Base-by-base conservation (phyloP, 2,888 invertebrate species). In the Cremastinae sp. region DNA sequence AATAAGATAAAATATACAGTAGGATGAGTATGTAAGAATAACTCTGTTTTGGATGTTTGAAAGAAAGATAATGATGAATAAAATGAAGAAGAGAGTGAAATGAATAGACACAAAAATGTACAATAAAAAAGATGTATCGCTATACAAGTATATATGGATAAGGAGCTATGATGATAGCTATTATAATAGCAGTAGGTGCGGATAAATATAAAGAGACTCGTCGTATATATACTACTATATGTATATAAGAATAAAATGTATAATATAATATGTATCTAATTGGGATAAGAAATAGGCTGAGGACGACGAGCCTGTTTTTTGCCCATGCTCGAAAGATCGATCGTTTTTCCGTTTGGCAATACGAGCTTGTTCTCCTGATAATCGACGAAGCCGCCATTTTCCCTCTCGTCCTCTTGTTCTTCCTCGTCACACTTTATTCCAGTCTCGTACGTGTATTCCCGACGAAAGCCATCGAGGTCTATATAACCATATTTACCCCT, bases 401-500 rank as follows among this genome's bases (percentile, higher is more conserved):
- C 79, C 7, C 81, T 78, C 10, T 84, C 83, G 43, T 92, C 91
- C 45, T 90, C 88, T 20, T 86, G 86, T 58, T 87, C 79, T 49
- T 92, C 91, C 49, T 90, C 89, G 79, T 91, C 88, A 36, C 91
- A 91, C 54, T 89, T 91, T 81, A 94, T 95, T 51, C 96, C 96
- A 16, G 95, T 95, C 88, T 95, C 95, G 86, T 96, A 96, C 79
- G 93, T 93, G 89, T 95, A 96, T 87, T 96, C 96, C 7, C 96
- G 93, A 84, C 94, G 93, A 47, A 95, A 90, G 80, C 96, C 96
- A 85, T 96, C 96, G 0, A 96, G 96, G 88, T 96, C 96, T 7
- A 96, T 92, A 87, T 96, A 96, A 36, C 96, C 96, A 86, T 96
- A 96, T 86, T 94, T 95, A 54, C 96, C 96, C 78, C 94, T 92